Conservation (phyloP, 2,113 vertebrate genomes). For the Lagenorhynchus albirostris region DNA sequence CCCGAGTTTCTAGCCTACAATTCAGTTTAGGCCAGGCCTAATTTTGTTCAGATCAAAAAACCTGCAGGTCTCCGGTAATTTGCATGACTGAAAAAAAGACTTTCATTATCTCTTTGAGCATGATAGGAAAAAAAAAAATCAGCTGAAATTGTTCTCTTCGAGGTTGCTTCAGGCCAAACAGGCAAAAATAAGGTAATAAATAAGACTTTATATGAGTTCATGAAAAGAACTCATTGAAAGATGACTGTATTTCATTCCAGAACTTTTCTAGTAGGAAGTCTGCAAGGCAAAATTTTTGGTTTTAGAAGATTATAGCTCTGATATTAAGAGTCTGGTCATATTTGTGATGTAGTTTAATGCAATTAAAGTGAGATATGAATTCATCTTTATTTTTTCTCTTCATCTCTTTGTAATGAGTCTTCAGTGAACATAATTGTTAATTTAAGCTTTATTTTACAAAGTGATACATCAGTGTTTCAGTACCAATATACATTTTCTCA, state of each 20-base stretch:
- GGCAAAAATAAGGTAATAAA: slow-evolving; percentile 65
- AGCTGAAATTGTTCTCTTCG: slow-evolving; percentile 55
- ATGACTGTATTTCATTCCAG: slow-evolving; percentile 1
- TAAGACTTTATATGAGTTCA: slow-evolving; percentile 44
- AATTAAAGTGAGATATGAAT: slow-evolving; percentile 36
- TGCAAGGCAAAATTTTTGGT: slow-evolving; percentile 1
- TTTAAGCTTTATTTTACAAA: slow-evolving; percentile 8
- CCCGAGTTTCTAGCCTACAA: background rate
- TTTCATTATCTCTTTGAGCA: slow-evolving; percentile 53
- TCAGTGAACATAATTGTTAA: slow-evolving; percentile 14
- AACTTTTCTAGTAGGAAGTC: slow-evolving; percentile 34
- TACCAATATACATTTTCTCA: background rate
- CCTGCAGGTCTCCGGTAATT: background rate
- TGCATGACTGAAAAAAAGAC: slow-evolving; percentile 35
- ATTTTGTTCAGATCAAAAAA: slow-evolving; percentile 47
- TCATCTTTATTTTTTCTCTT: slow-evolving; percentile 8
- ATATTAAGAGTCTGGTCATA: background rate
- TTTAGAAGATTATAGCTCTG: slow-evolving; percentile 3
- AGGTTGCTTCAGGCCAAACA: slow-evolving; percentile 57
- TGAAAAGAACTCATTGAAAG: slow-evolving; percentile 38
- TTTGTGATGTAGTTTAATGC: background rate
- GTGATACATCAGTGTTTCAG: background rate
- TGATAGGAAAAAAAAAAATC: background rate
- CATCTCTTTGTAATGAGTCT: background rate
- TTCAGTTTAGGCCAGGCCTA: background rate